Evolutionary conservation across 2,113 vertebrate genomes (phyloP).

Genomic region (Haplochromis vanheusdeni): DNA sequence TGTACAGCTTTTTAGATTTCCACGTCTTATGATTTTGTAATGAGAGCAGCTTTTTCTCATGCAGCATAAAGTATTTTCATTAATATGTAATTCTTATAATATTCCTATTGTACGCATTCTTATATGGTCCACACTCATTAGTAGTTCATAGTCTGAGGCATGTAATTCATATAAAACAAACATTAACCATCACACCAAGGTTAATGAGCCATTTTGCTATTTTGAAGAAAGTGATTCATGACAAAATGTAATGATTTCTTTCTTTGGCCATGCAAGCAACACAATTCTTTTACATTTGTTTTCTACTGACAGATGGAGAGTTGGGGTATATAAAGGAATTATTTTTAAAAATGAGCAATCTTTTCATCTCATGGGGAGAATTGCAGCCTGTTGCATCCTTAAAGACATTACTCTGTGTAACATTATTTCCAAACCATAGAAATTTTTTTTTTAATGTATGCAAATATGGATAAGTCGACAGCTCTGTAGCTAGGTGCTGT

Average conservation of each 20-base stretch:
- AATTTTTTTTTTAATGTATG: background rate
- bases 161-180: background rate
- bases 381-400: background rate
- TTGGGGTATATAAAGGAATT: background rate
- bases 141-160: background rate
- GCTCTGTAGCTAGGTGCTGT: background rate
- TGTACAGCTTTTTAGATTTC: background rate
- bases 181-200: background rate
- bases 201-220: background rate
- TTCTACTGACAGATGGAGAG: background rate
- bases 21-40: background rate
- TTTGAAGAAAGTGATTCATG: background rate
- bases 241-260: background rate
- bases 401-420: background rate
- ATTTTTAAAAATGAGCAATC: background rate
- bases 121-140: background rate
- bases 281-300: background rate
- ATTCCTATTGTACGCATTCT: background rate
- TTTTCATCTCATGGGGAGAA: background rate
- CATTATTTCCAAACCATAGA: background rate
- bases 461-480: background rate
- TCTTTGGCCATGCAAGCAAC: background rate
- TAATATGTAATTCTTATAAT: background rate
- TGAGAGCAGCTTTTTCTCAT: background rate
- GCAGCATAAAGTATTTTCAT: background rate